A percentile compares a stretch with the other conserved stretches of the same genome.
Evolutionary conservation across 2,888 invertebrate species (phyloP).

Genomic region (Apamea crenata): DNA sequence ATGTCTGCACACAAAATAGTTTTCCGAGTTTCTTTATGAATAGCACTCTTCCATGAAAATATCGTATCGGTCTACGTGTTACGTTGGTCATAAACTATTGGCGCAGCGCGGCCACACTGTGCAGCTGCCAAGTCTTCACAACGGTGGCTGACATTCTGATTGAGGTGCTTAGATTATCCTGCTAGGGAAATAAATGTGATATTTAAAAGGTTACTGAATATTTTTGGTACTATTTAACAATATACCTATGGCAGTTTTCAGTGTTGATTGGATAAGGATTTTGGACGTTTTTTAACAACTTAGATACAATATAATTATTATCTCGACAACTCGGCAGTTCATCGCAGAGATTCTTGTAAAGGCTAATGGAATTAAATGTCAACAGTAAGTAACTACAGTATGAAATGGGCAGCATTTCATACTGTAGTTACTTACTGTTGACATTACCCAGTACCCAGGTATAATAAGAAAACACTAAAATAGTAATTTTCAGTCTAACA

Average conservation of each 20-base stretch:
- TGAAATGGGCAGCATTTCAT: no score
- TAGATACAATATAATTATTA: neutral
- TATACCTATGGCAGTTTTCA: neutral
- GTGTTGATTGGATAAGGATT: neutral
- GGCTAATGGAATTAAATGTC: neutral
- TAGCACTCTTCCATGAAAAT: slow-evolving; percentile 44
- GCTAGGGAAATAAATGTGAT: slow-evolving; percentile 17
- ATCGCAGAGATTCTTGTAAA: neutral
- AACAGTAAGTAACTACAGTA: neutral
- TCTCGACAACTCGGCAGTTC: neutral
- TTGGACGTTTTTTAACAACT: neutral
- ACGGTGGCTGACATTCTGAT: slow-evolving; percentile 49
- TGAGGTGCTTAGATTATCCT: slow-evolving; percentile 39
- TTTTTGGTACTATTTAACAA: slow-evolving; percentile 1
- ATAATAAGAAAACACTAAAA: slow-evolving; percentile 4
- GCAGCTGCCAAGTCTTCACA: slow-evolving; percentile 53
- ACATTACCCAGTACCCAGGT: no score
- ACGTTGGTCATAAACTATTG: slow-evolving; percentile 52
- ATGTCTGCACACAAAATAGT: neutral
- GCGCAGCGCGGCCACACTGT: slow-evolving; percentile 34
- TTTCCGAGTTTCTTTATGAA: slow-evolving; percentile 25
- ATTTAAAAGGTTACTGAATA: slow-evolving; percentile 6
- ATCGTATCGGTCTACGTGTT: slow-evolving; percentile 42
- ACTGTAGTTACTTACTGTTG: no score
- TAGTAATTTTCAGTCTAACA: slow-evolving; percentile 7